These are phyloP conservation scores for Noctua janthe DNA, from an alignment of 2,888 invertebrate genomes.

Conservation along the genomic window DNA sequence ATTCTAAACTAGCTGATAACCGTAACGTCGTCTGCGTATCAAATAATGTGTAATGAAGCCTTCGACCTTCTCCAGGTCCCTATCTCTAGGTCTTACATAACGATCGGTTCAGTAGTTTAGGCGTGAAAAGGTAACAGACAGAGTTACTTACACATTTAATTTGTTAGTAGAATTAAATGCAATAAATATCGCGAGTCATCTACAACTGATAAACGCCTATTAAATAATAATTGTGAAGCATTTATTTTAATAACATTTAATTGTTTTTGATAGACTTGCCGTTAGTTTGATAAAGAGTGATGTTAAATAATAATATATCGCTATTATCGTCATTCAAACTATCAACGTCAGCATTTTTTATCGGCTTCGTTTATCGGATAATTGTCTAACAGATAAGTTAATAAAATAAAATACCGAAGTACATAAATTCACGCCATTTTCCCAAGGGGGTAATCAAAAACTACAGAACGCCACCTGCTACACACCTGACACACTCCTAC, in stretches of 20 bases:
- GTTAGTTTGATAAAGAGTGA: slow-evolving; percentile 6
- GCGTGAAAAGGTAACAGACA: background rate
- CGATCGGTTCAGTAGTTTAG: background rate
- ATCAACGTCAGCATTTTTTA: background rate
- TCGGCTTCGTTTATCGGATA: background rate
- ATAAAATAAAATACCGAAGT: background rate
- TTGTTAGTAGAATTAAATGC: background rate
- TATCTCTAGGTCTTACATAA: background rate
- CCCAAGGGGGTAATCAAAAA: background rate
- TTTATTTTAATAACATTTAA: slow-evolving; percentile 42
- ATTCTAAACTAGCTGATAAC: background rate
- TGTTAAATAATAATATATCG: background rate
- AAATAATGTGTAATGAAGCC: background rate
- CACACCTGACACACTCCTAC: background rate
- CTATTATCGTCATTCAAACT: slow-evolving; percentile 5
- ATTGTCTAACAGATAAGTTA: background rate
- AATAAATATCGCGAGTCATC: slow-evolving; percentile 13
- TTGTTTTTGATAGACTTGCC: background rate
- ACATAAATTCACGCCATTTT: background rate
- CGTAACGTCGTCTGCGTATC: background rate
- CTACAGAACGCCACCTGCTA: background rate
- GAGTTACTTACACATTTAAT: background rate
- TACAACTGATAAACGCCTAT: slow-evolving; percentile 22
- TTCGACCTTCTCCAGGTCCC: background rate
- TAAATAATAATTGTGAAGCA: slow-evolving; percentile 25